Conservation (phyloP, 2,888 invertebrate species). For the Drosophila prolongata region DNA sequence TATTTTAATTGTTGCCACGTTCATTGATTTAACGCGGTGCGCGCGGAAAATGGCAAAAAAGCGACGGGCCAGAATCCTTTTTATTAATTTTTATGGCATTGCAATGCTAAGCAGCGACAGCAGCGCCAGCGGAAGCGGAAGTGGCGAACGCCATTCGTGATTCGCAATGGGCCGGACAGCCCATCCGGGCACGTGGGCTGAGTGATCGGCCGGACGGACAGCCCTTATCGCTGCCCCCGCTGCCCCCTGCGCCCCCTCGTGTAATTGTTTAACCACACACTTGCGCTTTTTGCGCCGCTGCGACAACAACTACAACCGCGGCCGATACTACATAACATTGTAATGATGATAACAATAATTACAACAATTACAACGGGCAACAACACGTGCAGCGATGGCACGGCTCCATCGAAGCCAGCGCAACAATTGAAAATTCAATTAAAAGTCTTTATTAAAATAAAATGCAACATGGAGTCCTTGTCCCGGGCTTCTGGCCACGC, state of each 20-base stretch:
- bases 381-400: conserved; percentile 27
- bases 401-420: conserved; percentile 30
- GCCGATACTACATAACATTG: conserved; percentile 59
- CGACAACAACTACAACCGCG: conserved; percentile 28
- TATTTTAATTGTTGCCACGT: conserved; percentile 77
- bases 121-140: conserved; percentile 68
- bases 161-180: conserved; percentile 24
- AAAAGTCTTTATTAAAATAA: conserved; percentile 81
- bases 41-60: conserved; percentile 28
- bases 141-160: conserved; percentile 76
- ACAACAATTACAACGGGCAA: conserved; percentile 56
- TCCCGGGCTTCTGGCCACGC: conserved; percentile 14
- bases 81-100: conserved; percentile 46
- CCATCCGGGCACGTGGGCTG: conserved; percentile 24
- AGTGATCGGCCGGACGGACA: conserved; percentile 18
- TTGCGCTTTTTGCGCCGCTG: conserved; percentile 61
- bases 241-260: neutral
- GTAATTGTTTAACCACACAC: conserved; percentile 75
- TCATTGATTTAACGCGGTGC: conserved; percentile 60
- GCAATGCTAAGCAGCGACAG: conserved; percentile 58
- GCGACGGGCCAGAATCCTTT: conserved; percentile 29
- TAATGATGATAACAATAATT: conserved; percentile 68
- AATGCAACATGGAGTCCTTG: conserved; percentile 64
- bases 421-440: conserved; percentile 81
- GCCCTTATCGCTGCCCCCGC: conserved; percentile 1